Evolutionary conservation across 2,797 vertebrate species (phyloP).

Genomic region (Myotis pilosus): DNA sequence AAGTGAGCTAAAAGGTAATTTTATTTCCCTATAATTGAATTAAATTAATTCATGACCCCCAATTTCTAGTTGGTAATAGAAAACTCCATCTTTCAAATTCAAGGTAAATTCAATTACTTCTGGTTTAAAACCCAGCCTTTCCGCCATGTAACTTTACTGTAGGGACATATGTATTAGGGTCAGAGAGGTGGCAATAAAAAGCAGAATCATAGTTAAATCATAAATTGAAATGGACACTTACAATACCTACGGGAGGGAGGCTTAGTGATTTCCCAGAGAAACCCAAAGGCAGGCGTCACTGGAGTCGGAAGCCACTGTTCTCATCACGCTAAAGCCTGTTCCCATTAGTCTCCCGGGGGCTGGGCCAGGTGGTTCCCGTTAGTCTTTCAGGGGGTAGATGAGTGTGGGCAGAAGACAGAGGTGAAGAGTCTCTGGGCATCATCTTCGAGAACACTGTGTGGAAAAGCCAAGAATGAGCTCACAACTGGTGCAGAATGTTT

Average conservation of each 20-base stretch:
- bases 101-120: not conserved
- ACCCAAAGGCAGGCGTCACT: not conserved
- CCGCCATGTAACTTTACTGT: not conserved
- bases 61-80: conserved; percentile 20
- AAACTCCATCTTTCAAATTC: conserved; percentile 13
- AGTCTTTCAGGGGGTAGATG: not conserved
- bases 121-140: not conserved
- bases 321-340: not conserved
- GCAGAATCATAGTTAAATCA: not conserved
- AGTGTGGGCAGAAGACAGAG: not conserved
- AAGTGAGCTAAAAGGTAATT: not conserved
- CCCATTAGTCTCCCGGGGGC: not conserved
- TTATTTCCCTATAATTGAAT: conserved; percentile 26
- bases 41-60: conserved; percentile 30
- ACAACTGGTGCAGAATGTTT: not conserved
- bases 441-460: not conserved
- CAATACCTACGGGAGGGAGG: not conserved
- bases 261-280: not conserved
- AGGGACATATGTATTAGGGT: not conserved
- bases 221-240: not conserved
- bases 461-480: not conserved
- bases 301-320: not conserved
- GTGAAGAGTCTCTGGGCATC: not conserved
- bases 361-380: not conserved
- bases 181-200: not conserved